Percentiles rank a stretch among this genome's conserved stretches.
These are phyloP conservation scores for Strigamia maritima DNA, from an alignment of 2,888 invertebrate genomes.

Conservation along the genomic window DNA sequence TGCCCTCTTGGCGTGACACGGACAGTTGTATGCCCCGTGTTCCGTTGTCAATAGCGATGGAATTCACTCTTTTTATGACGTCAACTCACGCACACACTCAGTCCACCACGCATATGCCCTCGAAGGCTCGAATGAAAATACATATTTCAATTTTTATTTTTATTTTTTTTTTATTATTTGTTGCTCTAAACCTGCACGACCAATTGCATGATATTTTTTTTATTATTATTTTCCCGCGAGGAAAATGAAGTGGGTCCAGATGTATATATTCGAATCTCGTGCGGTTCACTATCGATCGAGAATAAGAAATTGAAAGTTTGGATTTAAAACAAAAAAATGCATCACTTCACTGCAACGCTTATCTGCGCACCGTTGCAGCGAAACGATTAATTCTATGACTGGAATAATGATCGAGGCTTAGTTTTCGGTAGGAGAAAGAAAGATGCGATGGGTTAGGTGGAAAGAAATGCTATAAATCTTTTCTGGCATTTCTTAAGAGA, in stretches of 20 bases:
- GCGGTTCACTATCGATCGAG: background rate
- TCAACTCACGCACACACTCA: constrained; percentile 25
- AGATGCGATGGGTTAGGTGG: constrained; percentile 6
- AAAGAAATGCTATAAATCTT: constrained; percentile 1
- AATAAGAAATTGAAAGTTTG: background rate
- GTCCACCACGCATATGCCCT: background rate
- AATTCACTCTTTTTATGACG: constrained; percentile 22
- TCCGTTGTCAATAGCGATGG: constrained; percentile 24
- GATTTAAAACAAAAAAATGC: background rate
- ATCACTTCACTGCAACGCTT: background rate
- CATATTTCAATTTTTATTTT: background rate
- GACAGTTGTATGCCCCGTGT: background rate
- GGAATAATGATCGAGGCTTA: too few species aligned
- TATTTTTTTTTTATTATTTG: background rate
- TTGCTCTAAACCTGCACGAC: background rate
- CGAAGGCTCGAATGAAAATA: constrained; percentile 8
- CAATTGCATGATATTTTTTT: background rate
- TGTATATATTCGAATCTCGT: background rate
- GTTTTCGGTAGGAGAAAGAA: too few species aligned
- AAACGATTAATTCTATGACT: too few species aligned
- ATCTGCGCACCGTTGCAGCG: background rate
- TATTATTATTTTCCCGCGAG: background rate
- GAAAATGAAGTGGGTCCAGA: constrained; percentile 18
- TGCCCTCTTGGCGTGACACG: background rate
- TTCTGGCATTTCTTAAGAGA: constrained; percentile 1